These are phyloP conservation scores for Eufriesea mexicana DNA, from an alignment of 1,140 invertebrate species.

Conservation along the genomic window DNA sequence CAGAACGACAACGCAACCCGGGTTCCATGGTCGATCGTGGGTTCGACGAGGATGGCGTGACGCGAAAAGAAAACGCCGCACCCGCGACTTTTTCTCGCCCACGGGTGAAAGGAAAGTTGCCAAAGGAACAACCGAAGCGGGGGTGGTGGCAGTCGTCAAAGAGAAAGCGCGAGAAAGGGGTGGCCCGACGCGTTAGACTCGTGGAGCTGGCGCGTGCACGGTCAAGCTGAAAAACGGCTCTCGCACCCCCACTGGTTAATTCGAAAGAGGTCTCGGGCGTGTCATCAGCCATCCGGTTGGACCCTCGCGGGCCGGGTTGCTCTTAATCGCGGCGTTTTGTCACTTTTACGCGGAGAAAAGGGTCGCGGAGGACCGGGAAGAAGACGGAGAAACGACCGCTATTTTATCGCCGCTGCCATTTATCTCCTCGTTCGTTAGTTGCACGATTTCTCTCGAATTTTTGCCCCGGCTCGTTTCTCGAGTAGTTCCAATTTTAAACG, in stretches of 20 bases:
- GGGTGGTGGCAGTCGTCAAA: neutral
- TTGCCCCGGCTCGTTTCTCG: too few species aligned
- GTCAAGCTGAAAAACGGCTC: slow-evolving; percentile 67
- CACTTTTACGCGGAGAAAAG: slow-evolving; percentile 70
- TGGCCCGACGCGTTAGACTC: neutral
- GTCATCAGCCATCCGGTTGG: slow-evolving; percentile 66
- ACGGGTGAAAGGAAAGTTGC: neutral
- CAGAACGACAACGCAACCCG: too few species aligned
- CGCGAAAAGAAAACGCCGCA: too few species aligned
- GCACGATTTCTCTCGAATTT: neutral
- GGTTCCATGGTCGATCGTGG: neutral
- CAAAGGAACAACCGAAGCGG: neutral
- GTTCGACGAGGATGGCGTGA: neutral
- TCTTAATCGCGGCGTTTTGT: slow-evolving; percentile 75
- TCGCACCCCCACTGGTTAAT: slow-evolving; percentile 69
- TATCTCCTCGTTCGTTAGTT: neutral
- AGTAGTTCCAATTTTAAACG: too few species aligned
- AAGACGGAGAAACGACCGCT: slow-evolving; percentile 11
- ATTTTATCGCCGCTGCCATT: neutral
- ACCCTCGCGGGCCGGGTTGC: slow-evolving; percentile 61
- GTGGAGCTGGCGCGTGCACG: slow-evolving; percentile 21
- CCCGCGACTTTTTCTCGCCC: neutral
- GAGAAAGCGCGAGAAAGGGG: neutral
- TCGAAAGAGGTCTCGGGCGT: slow-evolving; percentile 71
- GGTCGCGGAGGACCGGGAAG: neutral